Conservation (phyloP, 2,888 invertebrate species). For the Drosophila algonquin region DNA sequence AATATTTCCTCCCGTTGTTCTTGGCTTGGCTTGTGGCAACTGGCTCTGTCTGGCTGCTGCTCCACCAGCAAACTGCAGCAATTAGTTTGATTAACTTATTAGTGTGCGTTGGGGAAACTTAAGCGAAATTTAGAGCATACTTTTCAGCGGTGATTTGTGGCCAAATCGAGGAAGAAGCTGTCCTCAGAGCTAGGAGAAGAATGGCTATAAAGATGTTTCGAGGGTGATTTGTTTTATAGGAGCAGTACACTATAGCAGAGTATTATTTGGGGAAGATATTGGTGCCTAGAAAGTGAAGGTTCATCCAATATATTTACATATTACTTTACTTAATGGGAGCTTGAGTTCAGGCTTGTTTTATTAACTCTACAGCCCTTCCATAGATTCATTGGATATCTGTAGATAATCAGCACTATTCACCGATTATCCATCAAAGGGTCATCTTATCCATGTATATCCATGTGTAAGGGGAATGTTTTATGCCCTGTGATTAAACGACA, state of each 20-base stretch:
- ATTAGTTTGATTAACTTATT: constrained; percentile 79
- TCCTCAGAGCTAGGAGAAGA: not conserved
- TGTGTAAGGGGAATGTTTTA: not conserved
- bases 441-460: not conserved
- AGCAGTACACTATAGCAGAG: not conserved
- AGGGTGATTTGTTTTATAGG: not conserved
- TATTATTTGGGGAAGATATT: not conserved
- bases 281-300: not conserved
- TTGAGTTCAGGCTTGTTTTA: no score
- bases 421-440: not conserved
- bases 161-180: not conserved
- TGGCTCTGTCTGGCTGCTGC: constrained; percentile 15
- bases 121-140: constrained; percentile 19
- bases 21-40: constrained; percentile 15
- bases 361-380: no score
- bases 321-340: no score
- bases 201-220: not conserved
- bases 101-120: constrained; percentile 25
- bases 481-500: constrained; percentile 13
- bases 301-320: no score
- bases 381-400: no score
- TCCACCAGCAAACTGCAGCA: constrained; percentile 33
- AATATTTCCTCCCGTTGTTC: constrained; percentile 34
- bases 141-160: constrained; percentile 30
- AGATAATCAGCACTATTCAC: not conserved